Conservation (phyloP, 1,140 invertebrate genomes). For the Cepaea nemoralis region DNA sequence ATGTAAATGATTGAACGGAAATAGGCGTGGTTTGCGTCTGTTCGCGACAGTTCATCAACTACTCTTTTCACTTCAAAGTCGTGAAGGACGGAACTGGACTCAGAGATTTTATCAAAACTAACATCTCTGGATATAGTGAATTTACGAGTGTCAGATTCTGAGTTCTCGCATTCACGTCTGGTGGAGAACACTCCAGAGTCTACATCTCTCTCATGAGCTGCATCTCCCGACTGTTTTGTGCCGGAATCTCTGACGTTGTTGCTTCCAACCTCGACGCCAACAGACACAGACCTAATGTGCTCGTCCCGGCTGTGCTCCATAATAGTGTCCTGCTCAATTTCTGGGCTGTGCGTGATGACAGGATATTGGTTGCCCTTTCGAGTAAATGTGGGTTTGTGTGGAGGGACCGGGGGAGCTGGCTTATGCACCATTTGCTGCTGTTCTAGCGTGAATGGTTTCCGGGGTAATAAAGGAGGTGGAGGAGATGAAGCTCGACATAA, state of each 20-base stretch:
- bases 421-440: neutral
- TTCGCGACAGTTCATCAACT: slow-evolving; percentile 59
- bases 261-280: neutral
- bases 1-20: slow-evolving; percentile 76
- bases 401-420: neutral
- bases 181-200: slow-evolving; percentile 32
- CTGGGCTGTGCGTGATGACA: neutral
- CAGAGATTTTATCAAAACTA: slow-evolving; percentile 32
- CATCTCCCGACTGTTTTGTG: neutral
- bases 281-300: neutral
- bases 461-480: neutral
- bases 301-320: neutral
- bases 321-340: neutral
- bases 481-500: neutral
- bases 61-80: slow-evolving; percentile 62
- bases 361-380: slow-evolving; percentile 14
- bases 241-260: no score
- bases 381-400: neutral
- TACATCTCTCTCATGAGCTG: neutral
- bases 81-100: slow-evolving; percentile 48
- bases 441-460: neutral
- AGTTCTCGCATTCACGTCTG: neutral
- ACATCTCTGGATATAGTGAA: slow-evolving; percentile 22
- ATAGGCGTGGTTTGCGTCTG: slow-evolving; percentile 53
- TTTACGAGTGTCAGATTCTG: neutral